Conservation (phyloP, 37 sponge, comb jelly and placozoan species). For the Halisarca cf. caerulea region DNA sequence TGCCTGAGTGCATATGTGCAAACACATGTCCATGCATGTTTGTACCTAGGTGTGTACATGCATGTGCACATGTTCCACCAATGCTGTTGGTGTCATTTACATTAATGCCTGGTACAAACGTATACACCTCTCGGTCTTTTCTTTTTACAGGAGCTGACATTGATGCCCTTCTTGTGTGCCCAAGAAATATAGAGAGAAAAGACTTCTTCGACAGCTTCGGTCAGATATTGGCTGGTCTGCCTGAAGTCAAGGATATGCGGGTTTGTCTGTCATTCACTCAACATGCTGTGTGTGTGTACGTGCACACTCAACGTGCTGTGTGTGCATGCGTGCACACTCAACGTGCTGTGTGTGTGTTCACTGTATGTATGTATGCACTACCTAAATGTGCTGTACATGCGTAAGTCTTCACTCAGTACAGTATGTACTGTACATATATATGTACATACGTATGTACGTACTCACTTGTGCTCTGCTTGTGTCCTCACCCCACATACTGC, state of each 20-base stretch:
- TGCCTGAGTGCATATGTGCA: too few species aligned
- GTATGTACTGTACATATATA: too few species aligned
- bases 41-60: neutral
- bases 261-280: slow-evolving; percentile 51
- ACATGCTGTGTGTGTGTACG: neutral
- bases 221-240: slow-evolving; percentile 55
- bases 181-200: slow-evolving; percentile 86
- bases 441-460: too few species aligned
- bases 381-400: too few species aligned
- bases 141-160: slow-evolving; percentile 93
- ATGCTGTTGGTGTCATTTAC: neutral
- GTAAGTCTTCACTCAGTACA: too few species aligned
- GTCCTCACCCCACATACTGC: too few species aligned
- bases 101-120: neutral
- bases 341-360: neutral
- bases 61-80: neutral
- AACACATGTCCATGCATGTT: neutral
- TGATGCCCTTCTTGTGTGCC: slow-evolving; percentile 95
- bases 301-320: neutral
- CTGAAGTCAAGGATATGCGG: slow-evolving; percentile 79
- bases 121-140: neutral
- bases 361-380: neutral
- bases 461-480: too few species aligned
- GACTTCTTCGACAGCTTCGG: slow-evolving; percentile 93
- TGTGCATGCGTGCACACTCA: neutral